A percentile compares a stretch with the other conserved stretches of the same genome.
Evolutionary conservation across 1,140 invertebrate species (phyloP).

Genomic region (Brachionus koreanus): DNA sequence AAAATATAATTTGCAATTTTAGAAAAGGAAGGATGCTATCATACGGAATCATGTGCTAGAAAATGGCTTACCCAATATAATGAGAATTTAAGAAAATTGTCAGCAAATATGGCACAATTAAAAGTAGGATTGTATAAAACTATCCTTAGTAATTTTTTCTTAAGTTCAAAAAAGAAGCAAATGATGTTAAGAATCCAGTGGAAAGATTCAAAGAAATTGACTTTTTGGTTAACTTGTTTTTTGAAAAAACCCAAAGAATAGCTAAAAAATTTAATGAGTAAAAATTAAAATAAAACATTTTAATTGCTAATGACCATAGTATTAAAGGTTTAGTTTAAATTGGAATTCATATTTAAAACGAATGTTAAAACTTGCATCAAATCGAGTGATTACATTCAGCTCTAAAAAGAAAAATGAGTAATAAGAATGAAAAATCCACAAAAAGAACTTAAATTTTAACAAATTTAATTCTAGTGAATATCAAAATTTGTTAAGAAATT

Average conservation of each 20-base stretch:
- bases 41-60: neutral
- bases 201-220: neutral
- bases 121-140: neutral
- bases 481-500: neutral
- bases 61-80: constrained; percentile 12
- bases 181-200: neutral
- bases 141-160: neutral
- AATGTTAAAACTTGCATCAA: constrained; percentile 11
- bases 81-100: neutral
- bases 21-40: neutral
- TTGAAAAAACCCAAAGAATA: neutral
- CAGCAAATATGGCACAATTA: neutral
- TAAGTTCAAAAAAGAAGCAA: constrained; percentile 12
- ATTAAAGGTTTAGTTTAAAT: neutral
- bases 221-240: neutral
- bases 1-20: neutral
- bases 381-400: neutral
- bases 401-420: constrained; percentile 15
- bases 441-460: neutral
- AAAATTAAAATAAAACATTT: no score
- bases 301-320: neutral
- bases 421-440: neutral
- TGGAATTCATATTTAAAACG: neutral
- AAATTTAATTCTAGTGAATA: neutral
- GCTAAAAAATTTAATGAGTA: constrained; percentile 20